Evolutionary conservation across 1,140 invertebrate species (phyloP).

Genomic region (Drosophila auraria): DNA sequence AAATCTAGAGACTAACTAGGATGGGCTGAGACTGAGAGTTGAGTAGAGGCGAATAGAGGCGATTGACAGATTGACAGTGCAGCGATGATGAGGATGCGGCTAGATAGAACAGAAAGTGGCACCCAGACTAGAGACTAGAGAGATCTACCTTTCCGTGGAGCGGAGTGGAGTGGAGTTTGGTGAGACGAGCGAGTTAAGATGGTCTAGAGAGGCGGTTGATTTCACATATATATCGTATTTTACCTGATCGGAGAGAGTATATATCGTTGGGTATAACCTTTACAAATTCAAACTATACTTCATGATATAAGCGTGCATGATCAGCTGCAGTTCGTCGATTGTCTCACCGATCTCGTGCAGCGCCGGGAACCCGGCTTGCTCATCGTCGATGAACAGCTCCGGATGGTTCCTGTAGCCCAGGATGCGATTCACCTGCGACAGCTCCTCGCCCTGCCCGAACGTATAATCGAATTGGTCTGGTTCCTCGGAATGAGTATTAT

Average conservation of each 20-base stretch:
- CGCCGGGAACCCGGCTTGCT: slow-evolving; percentile 76
- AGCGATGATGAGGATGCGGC: slow-evolving; percentile 36
- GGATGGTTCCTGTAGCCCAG: slow-evolving; percentile 76
- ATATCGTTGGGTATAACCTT: slow-evolving; percentile 21
- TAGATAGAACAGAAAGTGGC: slow-evolving; percentile 21
- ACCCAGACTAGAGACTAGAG: slow-evolving; percentile 19
- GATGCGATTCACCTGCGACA: slow-evolving; percentile 71
- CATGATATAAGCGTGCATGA: slow-evolving; percentile 84
- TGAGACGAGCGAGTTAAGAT: slow-evolving; percentile 40
- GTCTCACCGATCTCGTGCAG: slow-evolving; percentile 85
- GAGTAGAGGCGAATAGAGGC: slow-evolving; percentile 11
- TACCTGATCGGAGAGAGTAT: slow-evolving; percentile 68
- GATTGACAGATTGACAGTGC: slow-evolving; percentile 29
- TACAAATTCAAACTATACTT: slow-evolving; percentile 84
- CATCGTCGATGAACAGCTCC: slow-evolving; percentile 80
- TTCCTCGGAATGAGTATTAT: slow-evolving; percentile 3
- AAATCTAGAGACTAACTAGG: slow-evolving; percentile 49
- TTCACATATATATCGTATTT: slow-evolving; percentile 53
- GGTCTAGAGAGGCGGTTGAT: slow-evolving; percentile 43
- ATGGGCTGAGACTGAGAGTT: slow-evolving; percentile 34
- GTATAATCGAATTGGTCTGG: slow-evolving; percentile 56
- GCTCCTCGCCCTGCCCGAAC: slow-evolving; percentile 67
- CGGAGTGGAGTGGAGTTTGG: slow-evolving; percentile 20
- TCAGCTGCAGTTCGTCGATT: slow-evolving; percentile 84
- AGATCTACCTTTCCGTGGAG: slow-evolving; percentile 30